Evolutionary conservation across 1,140 invertebrate genomes (phyloP).

Genomic region (Pteromalus puparum): DNA sequence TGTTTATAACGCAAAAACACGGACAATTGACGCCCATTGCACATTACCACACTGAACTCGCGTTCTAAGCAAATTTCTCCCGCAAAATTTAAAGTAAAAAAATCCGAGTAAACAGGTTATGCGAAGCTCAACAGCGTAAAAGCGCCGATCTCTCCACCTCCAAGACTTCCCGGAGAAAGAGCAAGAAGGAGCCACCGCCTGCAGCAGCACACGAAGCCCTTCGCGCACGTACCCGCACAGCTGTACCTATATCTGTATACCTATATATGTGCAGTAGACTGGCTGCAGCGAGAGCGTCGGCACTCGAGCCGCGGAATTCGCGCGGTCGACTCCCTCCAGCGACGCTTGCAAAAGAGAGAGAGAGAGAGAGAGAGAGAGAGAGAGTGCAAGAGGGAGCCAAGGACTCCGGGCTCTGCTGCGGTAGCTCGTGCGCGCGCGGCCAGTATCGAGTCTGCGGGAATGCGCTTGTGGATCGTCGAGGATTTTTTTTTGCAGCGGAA

Average conservation of each 20-base stretch:
- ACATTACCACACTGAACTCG: too few species aligned
- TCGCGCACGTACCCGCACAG: too few species aligned
- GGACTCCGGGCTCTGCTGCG: background rate
- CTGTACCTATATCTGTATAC: background rate
- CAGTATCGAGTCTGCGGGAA: background rate
- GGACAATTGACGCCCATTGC: too few species aligned
- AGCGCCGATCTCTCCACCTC: background rate
- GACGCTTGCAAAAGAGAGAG: background rate
- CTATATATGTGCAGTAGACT: background rate
- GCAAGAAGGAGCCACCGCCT: background rate
- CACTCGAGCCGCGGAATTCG: conserved; percentile 4
- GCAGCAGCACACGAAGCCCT: too few species aligned
- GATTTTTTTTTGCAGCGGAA: background rate
- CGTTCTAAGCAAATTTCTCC: too few species aligned
- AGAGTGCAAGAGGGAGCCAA: conserved; percentile 17
- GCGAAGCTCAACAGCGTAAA: background rate
- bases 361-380: too few species aligned
- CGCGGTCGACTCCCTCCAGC: conserved; percentile 19
- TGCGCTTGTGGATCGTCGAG: background rate
- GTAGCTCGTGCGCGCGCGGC: background rate
- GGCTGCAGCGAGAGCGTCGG: background rate
- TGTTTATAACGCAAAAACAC: too few species aligned
- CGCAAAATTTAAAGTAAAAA: too few species aligned
- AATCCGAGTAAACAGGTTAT: too few species aligned
- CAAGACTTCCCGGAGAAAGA: background rate